Base-by-base conservation (phyloP, 1,140 invertebrate species). In the Panulirus ornatus region DNA sequence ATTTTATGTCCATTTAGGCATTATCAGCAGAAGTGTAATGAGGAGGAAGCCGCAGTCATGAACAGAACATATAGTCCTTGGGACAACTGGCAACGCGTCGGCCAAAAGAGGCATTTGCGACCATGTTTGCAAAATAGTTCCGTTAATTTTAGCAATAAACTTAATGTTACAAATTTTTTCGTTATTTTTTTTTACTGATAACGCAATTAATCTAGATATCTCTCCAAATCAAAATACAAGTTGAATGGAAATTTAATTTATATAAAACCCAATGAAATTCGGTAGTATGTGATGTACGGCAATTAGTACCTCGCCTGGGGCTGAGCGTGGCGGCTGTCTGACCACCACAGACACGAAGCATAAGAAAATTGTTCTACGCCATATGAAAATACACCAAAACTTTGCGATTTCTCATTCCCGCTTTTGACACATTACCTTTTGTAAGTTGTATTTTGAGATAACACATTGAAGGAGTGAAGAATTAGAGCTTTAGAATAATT, bases 81-180 rank as follows among this genome's bases (percentile, higher is more conserved):
- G 81, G 81, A 84, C 58, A 70, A 66, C 81, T 84, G 81, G 81
- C 63, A 84, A 42, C 81, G 81, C 54, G 81, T 38, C 58, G 54
- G 44, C 34, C 36, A 40, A n/a, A n/a, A n/a, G 81, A 58, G 36
- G 34, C 51, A 82, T 19, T 42, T 16, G 81, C 58, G 40, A 42
- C 36, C 54, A 30, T 38, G 22, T 70, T 22, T 36, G 9, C 44
- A 79, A 79, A 9, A 75, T 75, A 22, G 71, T 9, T 5, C n/a
- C n/a, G 38, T 30, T 40, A 22, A 30, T 36, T 38, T 54, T 54
- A 11, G 9, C n/a, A n/a, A n/a, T n/a, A n/a, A n/a, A n/a, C n/a
- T n/a, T n/a, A n/a, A n/a, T n/a, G n/a, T n/a, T n/a, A n/a, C n/a
- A 66, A 66, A 66, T 66, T 8, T 66, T 66, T 3, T 66, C n/a